Base-by-base conservation (phyloP, 2,113 vertebrate genomes). In the Podarcis muralis region DNA sequence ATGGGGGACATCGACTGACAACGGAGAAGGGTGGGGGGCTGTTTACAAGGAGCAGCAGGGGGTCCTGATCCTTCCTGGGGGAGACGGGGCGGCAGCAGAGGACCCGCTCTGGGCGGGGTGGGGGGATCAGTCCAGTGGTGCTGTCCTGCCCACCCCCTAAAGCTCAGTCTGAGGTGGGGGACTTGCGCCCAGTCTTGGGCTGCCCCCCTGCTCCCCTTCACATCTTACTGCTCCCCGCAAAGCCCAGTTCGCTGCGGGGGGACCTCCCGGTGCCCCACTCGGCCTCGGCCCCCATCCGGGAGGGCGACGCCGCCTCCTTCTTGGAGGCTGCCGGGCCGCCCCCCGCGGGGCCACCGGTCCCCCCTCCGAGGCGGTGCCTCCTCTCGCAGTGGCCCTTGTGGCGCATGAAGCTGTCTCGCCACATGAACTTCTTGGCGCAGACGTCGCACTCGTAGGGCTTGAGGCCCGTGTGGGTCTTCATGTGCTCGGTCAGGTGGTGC, bases 401-500 rank as follows among this genome's bases (percentile, higher is more conserved):
- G 12, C 98, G 96, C 96, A 99, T 97, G 96, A 98, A 99, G 95
- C 98, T 98, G 96, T 98, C 98, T 1, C 98, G 95, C 98, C 98
- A 99, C 98, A 99, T 99, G 96, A 99, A 99, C 95, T 98, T 98
- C 96, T 98, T 98, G 84, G 97, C 97, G 11, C 98, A 99, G 93
- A 97, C 93, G 1, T 94, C 89, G 92, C 98, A 99, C 95, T 98
- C 97, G 81, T 99, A 99, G 12, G 98, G 98, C 83, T 98, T 98
- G 83, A 98, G 98, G 37, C 98, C 98, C 0, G 98, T 98, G 96
- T 99, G 98, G 0, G 98, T 99, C 96, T 99, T 99, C 98, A 99
- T 99, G 97, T 99, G 98, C 96, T 99, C 98, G 0, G 98, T 99
- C 30, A 99, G 97, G 94, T 99, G 98, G 83, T 99, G 98, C 95